phyloP scores from a whole-genome alignment of 2,888 invertebrate species.

The Limnephilus auricula region DNA sequence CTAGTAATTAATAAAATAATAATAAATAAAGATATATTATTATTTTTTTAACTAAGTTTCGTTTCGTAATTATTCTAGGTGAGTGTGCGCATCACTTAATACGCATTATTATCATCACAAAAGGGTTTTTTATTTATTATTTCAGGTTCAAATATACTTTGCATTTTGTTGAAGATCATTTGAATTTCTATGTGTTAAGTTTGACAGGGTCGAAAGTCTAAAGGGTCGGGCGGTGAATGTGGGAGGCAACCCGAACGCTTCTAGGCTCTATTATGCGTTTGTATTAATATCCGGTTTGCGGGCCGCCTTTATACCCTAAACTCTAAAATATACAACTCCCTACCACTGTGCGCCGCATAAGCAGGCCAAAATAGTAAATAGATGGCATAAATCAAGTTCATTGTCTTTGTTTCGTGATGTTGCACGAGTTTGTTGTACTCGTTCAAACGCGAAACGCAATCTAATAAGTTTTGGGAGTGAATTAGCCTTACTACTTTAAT shows the following conservation, averaged over 20 bases:
- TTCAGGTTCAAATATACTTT: not conserved
- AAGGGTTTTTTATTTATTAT: not conserved
- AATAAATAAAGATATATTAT: too few species aligned
- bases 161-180: not conserved
- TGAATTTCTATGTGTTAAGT: not conserved
- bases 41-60: not conserved
- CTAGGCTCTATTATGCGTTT: not conserved
- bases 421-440: not conserved
- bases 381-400: not conserved
- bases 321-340: not conserved
- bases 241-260: not conserved
- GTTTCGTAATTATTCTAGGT: not conserved
- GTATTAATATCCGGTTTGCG: constrained; percentile 2
- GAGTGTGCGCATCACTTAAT: not conserved
- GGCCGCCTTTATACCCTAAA: not conserved
- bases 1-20: too few species aligned
- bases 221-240: not conserved
- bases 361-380: not conserved
- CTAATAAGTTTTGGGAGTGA: not conserved
- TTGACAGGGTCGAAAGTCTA: not conserved
- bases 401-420: not conserved
- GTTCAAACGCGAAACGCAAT: not conserved
- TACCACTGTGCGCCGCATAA: not conserved
- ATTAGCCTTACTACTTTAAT: too few species aligned
- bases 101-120: not conserved